Evolutionary conservation across 2,888 invertebrate species (phyloP).

Genomic region (Hemaris fuciformis): DNA sequence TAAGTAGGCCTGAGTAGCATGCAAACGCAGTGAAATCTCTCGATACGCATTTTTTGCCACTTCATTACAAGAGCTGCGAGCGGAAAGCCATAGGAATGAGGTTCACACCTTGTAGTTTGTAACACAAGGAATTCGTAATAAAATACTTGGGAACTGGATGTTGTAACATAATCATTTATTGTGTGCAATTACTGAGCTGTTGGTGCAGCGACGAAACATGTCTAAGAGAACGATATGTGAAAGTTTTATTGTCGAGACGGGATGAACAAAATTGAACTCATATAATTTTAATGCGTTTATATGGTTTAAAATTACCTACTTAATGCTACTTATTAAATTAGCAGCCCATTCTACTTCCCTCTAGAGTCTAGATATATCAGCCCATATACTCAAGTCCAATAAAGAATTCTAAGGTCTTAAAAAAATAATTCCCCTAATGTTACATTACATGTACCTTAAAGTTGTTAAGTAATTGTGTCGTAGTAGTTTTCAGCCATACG

Average conservation of each 20-base stretch:
- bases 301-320: background rate
- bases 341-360: too few relatives aligned
- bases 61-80: background rate
- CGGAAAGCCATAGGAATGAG: background rate
- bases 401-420: too few relatives aligned
- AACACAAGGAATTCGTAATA: background rate
- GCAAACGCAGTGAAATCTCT: slow-evolving; percentile 22
- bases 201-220: background rate
- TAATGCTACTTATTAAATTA: too few relatives aligned
- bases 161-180: background rate
- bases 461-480: too few relatives aligned
- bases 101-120: background rate
- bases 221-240: background rate
- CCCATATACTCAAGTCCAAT: too few relatives aligned
- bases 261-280: too few relatives aligned
- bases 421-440: too few relatives aligned
- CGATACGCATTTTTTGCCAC: background rate
- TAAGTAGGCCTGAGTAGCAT: background rate
- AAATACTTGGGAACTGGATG: background rate
- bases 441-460: too few relatives aligned
- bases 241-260: background rate
- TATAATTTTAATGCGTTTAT: background rate
- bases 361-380: too few relatives aligned
- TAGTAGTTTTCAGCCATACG: too few relatives aligned
- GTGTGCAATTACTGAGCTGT: background rate